Conservation (phyloP, 1,140 invertebrate genomes). For the Musca vetustissima region DNA sequence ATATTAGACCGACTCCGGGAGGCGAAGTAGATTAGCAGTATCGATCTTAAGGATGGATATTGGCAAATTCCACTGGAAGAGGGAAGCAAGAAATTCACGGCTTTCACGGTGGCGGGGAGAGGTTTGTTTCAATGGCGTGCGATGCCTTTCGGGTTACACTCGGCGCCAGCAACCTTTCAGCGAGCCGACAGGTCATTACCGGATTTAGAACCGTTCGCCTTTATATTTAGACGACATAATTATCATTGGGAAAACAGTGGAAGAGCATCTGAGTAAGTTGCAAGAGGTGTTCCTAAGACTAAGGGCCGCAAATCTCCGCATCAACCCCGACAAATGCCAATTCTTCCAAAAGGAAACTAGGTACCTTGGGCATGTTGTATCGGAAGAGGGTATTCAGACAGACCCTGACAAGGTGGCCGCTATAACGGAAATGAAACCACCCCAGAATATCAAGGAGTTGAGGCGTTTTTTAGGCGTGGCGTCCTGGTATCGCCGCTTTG, state of each 20-base stretch:
- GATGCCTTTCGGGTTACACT: conserved; percentile 49
- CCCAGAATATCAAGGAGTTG: conserved; percentile 11
- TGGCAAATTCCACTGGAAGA: conserved; percentile 45
- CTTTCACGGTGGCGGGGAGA: conserved; percentile 53
- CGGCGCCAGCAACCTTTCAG: conserved; percentile 49
- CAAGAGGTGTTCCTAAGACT: conserved; percentile 42
- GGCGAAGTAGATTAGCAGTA: conserved; percentile 42
- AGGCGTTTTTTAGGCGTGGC: too few species aligned
- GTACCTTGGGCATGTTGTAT: conserved; percentile 12
- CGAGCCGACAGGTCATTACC: conserved; percentile 39
- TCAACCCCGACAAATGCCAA: conserved; percentile 6
- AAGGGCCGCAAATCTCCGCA: conserved; percentile 3
- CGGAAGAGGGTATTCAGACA: conserved; percentile 17
- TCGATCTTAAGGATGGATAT: conserved; percentile 51
- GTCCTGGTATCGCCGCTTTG: conserved; percentile 51
- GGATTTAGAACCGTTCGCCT: conserved; percentile 28
- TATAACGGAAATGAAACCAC: conserved; percentile 9
- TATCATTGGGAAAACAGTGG: conserved; percentile 9
- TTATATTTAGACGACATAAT: conserved; percentile 55
- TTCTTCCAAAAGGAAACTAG: neutral
- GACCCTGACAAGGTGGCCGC: conserved; percentile 26
- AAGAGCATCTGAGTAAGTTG: conserved; percentile 30
- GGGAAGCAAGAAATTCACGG: conserved; percentile 48
- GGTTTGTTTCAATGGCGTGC: conserved; percentile 51
- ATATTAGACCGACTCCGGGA: conserved; percentile 45